Evolutionary conservation across 2,113 vertebrate genomes (phyloP), one percentile per base, ranked within the genome.

Genomic region (Clupea harengus): DNA sequence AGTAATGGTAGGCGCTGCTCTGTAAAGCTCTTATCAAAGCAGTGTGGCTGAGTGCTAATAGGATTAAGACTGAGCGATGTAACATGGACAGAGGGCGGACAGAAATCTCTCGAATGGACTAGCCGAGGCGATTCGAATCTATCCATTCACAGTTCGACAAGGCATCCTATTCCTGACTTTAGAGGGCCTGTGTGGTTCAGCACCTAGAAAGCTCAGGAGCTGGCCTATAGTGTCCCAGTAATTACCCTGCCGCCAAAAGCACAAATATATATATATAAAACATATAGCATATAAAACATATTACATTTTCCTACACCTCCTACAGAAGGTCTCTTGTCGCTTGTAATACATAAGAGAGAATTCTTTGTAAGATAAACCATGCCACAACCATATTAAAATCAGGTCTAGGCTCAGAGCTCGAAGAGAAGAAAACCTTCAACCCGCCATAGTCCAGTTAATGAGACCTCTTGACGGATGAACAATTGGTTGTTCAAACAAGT

Each of bases 21-120:
- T 86, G 28, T 94, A 95, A 95, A 93, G 93, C 94, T 94, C 93
- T 95, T 95, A 95, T 87, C 88, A 78, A 91, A 84, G 78, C 88
- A 93, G 90, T 93, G 92, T 93, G 91, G 87, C 84, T 49, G 81
- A 85, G 85, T 3, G 89, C 87, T 95, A 95, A 95, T 92, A 93
- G 94, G 94, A 95, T 95, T 95, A 95, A 90, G 93, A 84, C 88
- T 84, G 87, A 88, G 87, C 83, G 44, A 86, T 87, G 84, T 54
- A 85, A 81, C 88, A 89, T 91, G 86, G 80, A 57, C 64, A 85
- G 45, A 89, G 84, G 84, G 86, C 81, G 83, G 39, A 85, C 1
- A 86, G 87, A 88, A 84, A 22, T 78, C 87, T 92, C 90, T 92
- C 83, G 89, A 94, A 92, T 82, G 86, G 82, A 89, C 87, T 46